phyloP scores from a whole-genome alignment of 2,797 vertebrate genomes.

The Tympanoctomys barrerae region DNA sequence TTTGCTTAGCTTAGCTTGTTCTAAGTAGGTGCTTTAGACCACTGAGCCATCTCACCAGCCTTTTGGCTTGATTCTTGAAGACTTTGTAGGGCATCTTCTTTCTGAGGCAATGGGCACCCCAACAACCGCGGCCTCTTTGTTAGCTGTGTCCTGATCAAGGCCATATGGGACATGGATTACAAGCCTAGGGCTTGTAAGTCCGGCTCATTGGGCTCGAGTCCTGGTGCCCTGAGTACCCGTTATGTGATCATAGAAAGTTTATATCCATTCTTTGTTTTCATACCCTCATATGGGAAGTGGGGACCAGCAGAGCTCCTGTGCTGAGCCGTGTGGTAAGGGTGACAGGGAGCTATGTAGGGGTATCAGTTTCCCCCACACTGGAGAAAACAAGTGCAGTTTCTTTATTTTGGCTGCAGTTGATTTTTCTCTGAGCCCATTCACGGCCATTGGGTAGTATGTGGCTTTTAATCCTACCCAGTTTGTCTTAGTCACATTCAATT shows the following conservation, averaged over 20 bases:
- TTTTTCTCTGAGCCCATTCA: background rate
- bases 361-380: background rate
- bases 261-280: background rate
- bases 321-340: background rate
- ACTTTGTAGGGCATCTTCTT: background rate
- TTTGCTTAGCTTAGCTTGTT: too few species aligned
- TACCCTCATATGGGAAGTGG: background rate
- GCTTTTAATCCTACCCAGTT: background rate
- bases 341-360: too few species aligned
- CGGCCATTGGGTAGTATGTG: background rate
- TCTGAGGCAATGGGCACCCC: background rate
- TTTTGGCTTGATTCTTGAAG: background rate
- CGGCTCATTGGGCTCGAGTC: background rate
- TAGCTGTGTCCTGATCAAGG: background rate
- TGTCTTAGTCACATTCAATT: background rate
- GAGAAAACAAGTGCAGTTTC: background rate
- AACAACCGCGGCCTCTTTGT: background rate
- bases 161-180: background rate
- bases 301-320: background rate
- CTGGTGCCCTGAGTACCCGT: background rate
- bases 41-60: too few species aligned
- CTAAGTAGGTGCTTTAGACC: too few species aligned
- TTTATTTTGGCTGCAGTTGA: background rate
- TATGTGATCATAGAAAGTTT: background rate
- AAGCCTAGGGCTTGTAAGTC: background rate